Evolutionary conservation across 2,113 vertebrate genomes (phyloP), one percentile per base, ranked within the genome.

Genomic region (Forbesichthys agassizii): DNA sequence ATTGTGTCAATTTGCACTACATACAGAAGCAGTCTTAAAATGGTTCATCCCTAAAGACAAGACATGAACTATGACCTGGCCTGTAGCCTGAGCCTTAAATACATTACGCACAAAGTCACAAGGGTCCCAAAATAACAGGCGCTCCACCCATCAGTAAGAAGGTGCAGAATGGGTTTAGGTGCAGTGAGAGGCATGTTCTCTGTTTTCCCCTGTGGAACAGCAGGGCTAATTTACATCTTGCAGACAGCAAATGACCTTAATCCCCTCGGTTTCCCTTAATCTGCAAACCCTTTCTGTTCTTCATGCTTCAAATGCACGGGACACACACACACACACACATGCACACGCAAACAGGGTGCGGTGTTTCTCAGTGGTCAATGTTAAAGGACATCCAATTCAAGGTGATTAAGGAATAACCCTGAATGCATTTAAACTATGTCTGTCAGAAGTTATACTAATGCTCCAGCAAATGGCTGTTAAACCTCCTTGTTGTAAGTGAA

Each of bases 201-300:
- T 73, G 71, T 82, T 79, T 76, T 63, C 59, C 63, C 79, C 56
- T 48, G 79, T 69, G 82, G 72, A 65, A 42, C 69, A 49, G 68
- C 61, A 36, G 64, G 71, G 79, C 80, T 88, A 83, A 89, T 89
- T 88, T 88, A 84, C 78, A 85, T 74, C 33, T 88, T 86, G 88
- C 77, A 76, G 68, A 88, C 90, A 89, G 91, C 88, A 89, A 90
- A 89, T 87, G 80, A 71, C 80, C 82, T 79, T 90, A 88, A 88
- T 92, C 88, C 85, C 82, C 75, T 62, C 80, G 78, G 80, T 61
- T 81, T 89, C 78, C 79, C 73, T 81, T 88, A 89, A 90, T 84
- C 88, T 86, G 80, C 81, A 84, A 89, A 88, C 80, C 83, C 82
- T 86, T 81, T 84, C 71, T 92, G 92, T 87, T 88, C 82, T 66